phyloP scores from a whole-genome alignment of 2,888 invertebrate genomes.

The Selenia dentaria region DNA sequence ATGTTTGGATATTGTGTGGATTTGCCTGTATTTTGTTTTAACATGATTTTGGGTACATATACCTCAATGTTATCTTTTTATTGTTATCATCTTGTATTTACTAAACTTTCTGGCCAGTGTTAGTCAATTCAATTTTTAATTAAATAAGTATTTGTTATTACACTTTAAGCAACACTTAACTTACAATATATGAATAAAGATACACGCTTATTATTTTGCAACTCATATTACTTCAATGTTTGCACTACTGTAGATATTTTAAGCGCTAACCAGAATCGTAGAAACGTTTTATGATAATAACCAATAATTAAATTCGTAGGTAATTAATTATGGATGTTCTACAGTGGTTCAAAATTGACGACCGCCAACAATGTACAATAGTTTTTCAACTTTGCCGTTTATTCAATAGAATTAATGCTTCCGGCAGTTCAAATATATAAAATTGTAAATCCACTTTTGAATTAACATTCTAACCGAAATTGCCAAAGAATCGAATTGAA shows the following conservation, averaged over 20 bases:
- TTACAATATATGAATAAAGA: conserved; percentile 52
- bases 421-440: conserved; percentile 59
- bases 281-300: too few relatives aligned
- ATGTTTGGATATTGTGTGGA: conserved; percentile 46
- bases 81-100: conserved; percentile 42
- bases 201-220: conserved; percentile 72
- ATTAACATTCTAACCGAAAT: conserved; percentile 60
- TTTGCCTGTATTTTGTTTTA: conserved; percentile 58
- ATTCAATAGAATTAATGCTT: conserved; percentile 74
- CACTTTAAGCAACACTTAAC: conserved; percentile 47
- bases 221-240: conserved; percentile 47
- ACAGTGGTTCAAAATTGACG: conserved; percentile 44
- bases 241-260: conserved; percentile 40
- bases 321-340: conserved; percentile 18
- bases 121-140: conserved; percentile 53
- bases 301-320: background rate
- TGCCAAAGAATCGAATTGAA: conserved; percentile 81
- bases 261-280: too few relatives aligned
- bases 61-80: conserved; percentile 46
- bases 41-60: conserved; percentile 43
- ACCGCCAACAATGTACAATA: conserved; percentile 62
- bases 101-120: conserved; percentile 64
- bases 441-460: conserved; percentile 84
- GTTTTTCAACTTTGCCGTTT: conserved; percentile 69
- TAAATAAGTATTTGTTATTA: conserved; percentile 59